Percentiles rank a stretch among this genome's conserved stretches.
Evolutionary conservation across 2,113 vertebrate species (phyloP).

Genomic region (Fregata magnificens): DNA sequence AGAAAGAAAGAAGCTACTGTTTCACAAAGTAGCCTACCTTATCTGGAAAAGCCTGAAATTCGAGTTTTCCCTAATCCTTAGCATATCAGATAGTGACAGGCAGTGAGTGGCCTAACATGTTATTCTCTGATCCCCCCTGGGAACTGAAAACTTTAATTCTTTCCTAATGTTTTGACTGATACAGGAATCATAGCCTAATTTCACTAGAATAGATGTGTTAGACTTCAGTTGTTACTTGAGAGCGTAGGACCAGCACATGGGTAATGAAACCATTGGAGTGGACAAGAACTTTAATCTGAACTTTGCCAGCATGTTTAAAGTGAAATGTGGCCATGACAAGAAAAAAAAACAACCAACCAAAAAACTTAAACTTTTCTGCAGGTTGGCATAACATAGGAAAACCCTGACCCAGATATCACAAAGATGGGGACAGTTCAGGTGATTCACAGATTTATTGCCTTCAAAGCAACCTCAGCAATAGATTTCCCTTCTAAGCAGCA

Average conservation of each 20-base stretch:
- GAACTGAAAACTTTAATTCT: not conserved
- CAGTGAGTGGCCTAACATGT: not conserved
- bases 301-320: not conserved
- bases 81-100: not conserved
- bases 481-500: not conserved
- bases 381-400: not conserved
- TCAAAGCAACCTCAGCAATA: not conserved
- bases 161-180: not conserved
- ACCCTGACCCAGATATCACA: fast-evolving
- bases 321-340: not conserved
- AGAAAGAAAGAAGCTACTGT: not conserved
- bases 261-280: not conserved
- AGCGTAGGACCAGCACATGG: not conserved
- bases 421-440: not conserved
- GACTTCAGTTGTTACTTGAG: not conserved
- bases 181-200: not conserved
- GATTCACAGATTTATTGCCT: not conserved
- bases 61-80: not conserved
- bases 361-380: not conserved
- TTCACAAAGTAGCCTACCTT: not conserved
- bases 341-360: not conserved
- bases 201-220: not conserved
- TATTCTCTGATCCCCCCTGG: not conserved
- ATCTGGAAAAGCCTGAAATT: not conserved
- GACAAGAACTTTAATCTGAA: not conserved